Evolutionary conservation across 2,888 invertebrate genomes (phyloP).

Genomic region (Lypha dubia): DNA sequence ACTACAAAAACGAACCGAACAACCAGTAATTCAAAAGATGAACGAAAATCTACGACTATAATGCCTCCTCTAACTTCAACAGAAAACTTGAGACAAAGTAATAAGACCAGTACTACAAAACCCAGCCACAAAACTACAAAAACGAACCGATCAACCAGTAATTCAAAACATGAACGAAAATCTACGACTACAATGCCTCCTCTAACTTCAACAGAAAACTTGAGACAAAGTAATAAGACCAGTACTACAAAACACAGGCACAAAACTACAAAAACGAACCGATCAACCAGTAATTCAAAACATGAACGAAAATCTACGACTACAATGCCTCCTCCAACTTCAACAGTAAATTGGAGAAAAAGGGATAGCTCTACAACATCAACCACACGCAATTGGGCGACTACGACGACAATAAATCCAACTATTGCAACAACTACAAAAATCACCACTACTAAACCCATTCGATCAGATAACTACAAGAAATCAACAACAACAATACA

Average conservation of each 20-base stretch:
- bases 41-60: slow-evolving; percentile 35
- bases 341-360: slow-evolving; percentile 22
- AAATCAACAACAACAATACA: background rate
- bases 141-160: background rate
- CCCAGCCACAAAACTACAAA: slow-evolving; percentile 4
- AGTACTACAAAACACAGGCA: background rate
- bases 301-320: background rate
- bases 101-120: slow-evolving; percentile 17
- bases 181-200: background rate
- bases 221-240: slow-evolving; percentile 13
- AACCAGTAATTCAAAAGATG: slow-evolving; percentile 33
- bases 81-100: slow-evolving; percentile 15
- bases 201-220: slow-evolving; percentile 31
- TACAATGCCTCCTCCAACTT: slow-evolving; percentile 44
- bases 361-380: slow-evolving; percentile 16
- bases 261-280: slow-evolving; percentile 16
- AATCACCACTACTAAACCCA: slow-evolving; percentile 10
- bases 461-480: slow-evolving; percentile 6
- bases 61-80: slow-evolving; percentile 32
- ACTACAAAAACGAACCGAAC: slow-evolving; percentile 8
- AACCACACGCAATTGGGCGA: background rate
- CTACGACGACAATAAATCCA: slow-evolving; percentile 24
- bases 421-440: slow-evolving; percentile 21
- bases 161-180: background rate
- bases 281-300: background rate